phyloP scores from a whole-genome alignment of 2,888 invertebrate genomes.

The Frankliniella intonsa region DNA sequence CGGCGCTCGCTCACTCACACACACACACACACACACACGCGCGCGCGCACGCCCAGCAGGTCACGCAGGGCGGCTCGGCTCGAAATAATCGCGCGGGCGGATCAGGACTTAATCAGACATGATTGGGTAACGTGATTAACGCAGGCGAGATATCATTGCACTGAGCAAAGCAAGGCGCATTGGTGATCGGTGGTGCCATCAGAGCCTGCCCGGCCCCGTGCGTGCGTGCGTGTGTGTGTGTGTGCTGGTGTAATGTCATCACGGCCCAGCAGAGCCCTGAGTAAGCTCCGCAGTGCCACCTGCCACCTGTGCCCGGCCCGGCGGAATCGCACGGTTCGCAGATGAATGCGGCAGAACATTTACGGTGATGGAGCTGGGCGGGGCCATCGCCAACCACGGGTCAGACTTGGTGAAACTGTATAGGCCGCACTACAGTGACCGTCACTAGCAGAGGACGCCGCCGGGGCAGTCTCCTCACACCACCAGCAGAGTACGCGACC shows the following conservation, averaged over 20 bases:
- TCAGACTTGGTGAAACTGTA: no score
- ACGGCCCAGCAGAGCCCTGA: no score
- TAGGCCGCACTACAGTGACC: no score
- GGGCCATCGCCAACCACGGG: no score
- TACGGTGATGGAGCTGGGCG: no score
- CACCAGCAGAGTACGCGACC: no score
- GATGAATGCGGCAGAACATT: no score
- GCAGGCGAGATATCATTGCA: neutral
- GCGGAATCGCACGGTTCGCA: no score
- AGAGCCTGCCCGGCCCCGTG: neutral
- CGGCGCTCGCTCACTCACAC: neutral
- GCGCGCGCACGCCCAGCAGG: neutral
- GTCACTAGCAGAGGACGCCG: no score
- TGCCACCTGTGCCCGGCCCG: no score
- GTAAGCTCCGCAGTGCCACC: no score
- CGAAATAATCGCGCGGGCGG: neutral
- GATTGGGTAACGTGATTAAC: constrained; percentile 8
- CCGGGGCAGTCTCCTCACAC: no score
- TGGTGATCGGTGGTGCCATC: neutral
- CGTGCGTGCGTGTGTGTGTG: neutral
- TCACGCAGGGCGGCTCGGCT: neutral
- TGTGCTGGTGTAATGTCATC: neutral
- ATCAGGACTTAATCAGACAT: constrained; percentile 20
- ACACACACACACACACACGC: neutral
- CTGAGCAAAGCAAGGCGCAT: neutral